Evolutionary conservation across 2,797 vertebrate genomes (phyloP).

Genomic region (Alca torda): DNA sequence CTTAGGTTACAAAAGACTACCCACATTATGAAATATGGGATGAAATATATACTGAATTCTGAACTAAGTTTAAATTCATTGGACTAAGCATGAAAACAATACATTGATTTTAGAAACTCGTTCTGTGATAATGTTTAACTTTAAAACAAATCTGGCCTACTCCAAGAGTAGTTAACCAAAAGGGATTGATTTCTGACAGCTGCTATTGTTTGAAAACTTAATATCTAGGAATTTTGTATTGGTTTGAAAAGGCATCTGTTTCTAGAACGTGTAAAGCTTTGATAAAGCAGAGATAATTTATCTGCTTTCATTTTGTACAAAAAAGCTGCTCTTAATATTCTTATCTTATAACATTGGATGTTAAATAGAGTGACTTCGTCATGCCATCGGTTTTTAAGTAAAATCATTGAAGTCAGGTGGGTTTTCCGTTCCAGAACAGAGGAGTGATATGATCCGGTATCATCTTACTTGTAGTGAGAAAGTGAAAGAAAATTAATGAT

Average conservation of each 20-base stretch:
- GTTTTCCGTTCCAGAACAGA: neutral
- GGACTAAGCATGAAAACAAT: neutral
- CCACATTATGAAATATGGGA: neutral
- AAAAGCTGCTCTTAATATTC: conserved; percentile 60
- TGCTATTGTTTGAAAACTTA: conserved; percentile 51
- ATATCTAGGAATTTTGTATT: conserved; percentile 48
- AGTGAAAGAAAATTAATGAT: neutral
- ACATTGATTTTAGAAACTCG: neutral
- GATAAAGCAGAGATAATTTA: conserved; percentile 53
- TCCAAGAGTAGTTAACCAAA: conserved; percentile 26
- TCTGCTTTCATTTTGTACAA: conserved; percentile 43
- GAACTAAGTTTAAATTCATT: neutral
- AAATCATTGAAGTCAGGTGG: conserved; percentile 44
- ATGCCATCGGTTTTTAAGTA: conserved; percentile 3
- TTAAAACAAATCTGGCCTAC: neutral
- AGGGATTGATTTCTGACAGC: conserved; percentile 53
- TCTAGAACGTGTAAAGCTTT: conserved; percentile 55
- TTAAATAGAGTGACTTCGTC: conserved; percentile 42
- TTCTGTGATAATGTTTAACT: conserved; percentile 1
- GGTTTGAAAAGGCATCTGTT: conserved; percentile 57
- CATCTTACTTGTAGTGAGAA: neutral
- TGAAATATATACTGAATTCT: neutral
- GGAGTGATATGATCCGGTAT: neutral
- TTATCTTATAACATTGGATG: conserved; percentile 35
- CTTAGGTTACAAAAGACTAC: neutral